Percentiles rank a stretch among this genome's conserved stretches.
Conservation (phyloP, 2,797 vertebrate genomes). For the Enteromius afrohamiltoni region DNA sequence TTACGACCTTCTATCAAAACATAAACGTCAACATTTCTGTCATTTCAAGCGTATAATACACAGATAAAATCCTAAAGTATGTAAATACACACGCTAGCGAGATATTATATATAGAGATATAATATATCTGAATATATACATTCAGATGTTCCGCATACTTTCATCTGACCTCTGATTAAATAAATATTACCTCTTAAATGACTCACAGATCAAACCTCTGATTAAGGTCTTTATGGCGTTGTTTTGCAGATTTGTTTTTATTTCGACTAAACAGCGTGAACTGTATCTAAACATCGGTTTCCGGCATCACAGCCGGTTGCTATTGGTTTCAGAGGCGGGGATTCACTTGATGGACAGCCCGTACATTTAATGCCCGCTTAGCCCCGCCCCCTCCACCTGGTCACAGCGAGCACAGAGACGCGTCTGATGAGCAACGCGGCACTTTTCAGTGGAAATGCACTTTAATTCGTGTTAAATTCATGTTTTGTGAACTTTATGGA, state of each 20-base stretch:
- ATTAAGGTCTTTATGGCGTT: background rate
- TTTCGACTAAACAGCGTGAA: background rate
- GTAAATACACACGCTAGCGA: background rate
- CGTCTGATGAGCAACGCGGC: background rate
- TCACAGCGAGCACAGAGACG: background rate
- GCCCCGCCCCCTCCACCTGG: conserved; percentile 24
- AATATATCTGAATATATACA: no score
- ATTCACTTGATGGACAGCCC: background rate
- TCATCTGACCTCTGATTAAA: background rate
- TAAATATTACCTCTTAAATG: no score
- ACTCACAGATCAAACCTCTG: conserved; percentile 1
- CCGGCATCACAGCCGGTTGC: conserved; percentile 12
- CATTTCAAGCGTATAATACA: background rate
- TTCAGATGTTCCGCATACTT: background rate
- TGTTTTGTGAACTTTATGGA: background rate
- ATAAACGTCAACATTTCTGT: background rate
- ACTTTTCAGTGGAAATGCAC: background rate
- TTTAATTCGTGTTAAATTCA: background rate
- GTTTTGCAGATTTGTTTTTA: background rate
- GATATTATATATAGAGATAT: no score
- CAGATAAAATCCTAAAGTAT: background rate
- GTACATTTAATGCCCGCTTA: background rate
- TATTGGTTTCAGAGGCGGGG: conserved; percentile 22
- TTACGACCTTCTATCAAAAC: background rate
- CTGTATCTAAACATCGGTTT: background rate